Evolutionary conservation across 2,888 invertebrate genomes (phyloP).

Genomic region (Helleia helle): DNA sequence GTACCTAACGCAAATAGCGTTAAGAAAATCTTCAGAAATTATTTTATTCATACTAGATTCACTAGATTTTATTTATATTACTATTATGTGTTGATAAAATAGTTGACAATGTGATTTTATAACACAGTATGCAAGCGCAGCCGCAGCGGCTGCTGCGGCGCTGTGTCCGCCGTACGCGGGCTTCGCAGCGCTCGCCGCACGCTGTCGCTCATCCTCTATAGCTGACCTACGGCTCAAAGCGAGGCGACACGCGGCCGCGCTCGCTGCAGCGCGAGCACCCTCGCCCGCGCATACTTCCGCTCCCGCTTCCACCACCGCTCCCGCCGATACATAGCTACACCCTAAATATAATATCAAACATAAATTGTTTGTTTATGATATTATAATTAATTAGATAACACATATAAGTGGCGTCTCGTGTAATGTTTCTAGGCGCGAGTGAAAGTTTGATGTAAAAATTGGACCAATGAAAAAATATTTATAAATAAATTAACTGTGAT

Average conservation of each 20-base stretch:
- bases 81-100: no score
- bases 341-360: slow-evolving; percentile 12
- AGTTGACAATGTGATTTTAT: no score
- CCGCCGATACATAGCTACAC: slow-evolving; percentile 48
- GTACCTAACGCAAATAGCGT: no score
- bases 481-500: slow-evolving; percentile 66
- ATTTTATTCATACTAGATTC: no score
- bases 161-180: slow-evolving; percentile 79
- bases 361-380: no score
- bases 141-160: slow-evolving; percentile 75
- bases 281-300: slow-evolving; percentile 35
- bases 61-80: no score
- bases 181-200: slow-evolving; percentile 85
- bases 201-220: slow-evolving; percentile 92
- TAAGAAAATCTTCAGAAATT: no score
- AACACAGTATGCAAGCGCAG: slow-evolving; percentile 63
- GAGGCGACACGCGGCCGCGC: slow-evolving; percentile 91
- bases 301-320: slow-evolving; percentile 28
- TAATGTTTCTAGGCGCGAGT: no score
- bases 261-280: slow-evolving; percentile 75
- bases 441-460: slow-evolving; percentile 25
- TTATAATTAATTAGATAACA: no score
- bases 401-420: no score
- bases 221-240: slow-evolving; percentile 95
- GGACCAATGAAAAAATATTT: slow-evolving; percentile 49